Evolutionary conservation across 92 coral and sea anemone species (phyloP).

Genomic region (Porites rus): DNA sequence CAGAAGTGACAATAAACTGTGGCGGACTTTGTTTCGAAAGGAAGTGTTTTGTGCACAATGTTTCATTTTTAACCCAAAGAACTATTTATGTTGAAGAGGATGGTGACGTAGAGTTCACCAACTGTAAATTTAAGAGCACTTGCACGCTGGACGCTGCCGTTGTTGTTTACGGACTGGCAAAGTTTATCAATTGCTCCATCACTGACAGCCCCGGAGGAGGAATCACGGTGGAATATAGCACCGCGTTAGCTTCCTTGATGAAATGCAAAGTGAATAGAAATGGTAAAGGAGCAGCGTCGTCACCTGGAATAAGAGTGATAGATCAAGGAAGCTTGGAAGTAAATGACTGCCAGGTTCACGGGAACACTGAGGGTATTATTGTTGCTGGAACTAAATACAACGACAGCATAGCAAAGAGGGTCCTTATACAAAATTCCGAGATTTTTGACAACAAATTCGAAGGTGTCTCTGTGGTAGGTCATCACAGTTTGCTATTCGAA

Average conservation of each 20-base stretch:
- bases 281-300: background rate
- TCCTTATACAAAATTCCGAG: background rate
- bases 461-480: background rate
- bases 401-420: background rate
- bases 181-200: background rate
- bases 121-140: background rate
- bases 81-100: background rate
- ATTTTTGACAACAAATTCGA: constrained; percentile 23
- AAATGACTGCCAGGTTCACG: background rate
- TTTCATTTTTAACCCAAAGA: background rate
- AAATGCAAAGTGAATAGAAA: constrained; percentile 3
- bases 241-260: background rate
- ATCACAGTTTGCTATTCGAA: background rate
- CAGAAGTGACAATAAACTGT: background rate
- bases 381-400: background rate
- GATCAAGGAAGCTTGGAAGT: background rate
- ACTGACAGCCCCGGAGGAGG: background rate
- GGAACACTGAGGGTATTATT: constrained; percentile 13
- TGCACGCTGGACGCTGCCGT: background rate
- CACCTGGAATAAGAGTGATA: background rate
- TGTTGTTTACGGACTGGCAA: background rate
- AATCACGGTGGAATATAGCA: background rate
- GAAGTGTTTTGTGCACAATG: background rate
- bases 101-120: background rate
- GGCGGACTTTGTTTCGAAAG: background rate